A percentile compares a stretch with the other conserved stretches of the same genome.
Evolutionary conservation across 2,113 vertebrate genomes (phyloP).

Genomic region (Epinephelus lanceolatus): DNA sequence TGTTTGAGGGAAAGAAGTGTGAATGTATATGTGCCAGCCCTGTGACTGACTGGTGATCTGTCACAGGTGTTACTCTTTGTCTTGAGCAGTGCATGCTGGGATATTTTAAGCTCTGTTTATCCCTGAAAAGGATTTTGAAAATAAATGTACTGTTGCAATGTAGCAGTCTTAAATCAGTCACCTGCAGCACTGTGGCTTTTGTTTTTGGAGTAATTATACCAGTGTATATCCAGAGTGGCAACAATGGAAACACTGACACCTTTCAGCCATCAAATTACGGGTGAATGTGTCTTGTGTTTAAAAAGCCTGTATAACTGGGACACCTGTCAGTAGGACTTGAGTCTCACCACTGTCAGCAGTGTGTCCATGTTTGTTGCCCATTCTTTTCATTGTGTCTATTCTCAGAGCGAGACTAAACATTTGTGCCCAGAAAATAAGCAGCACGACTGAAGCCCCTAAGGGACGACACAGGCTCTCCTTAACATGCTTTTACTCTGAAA

Average conservation of each 20-base stretch:
- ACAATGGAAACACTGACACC: neutral
- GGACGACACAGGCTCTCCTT: neutral
- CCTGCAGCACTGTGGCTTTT: neutral
- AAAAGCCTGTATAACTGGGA: neutral
- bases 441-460: conserved; percentile 19
- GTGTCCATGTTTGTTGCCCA: neutral
- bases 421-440: conserved; percentile 12
- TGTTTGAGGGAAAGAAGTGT: neutral
- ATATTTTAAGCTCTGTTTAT: neutral
- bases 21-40: neutral
- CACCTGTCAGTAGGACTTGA: neutral
- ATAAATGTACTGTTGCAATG: neutral
- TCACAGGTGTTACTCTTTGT: too few species aligned
- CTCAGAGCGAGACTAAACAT: conserved; percentile 7
- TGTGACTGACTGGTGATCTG: neutral
- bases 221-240: neutral
- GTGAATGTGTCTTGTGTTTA: neutral
- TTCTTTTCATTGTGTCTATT: conserved; percentile 15
- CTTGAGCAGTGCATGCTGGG: conserved; percentile 5
- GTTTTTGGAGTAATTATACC: neutral
- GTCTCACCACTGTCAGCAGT: neutral
- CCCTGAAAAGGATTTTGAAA: neutral
- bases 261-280: neutral
- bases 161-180: neutral
- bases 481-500: conserved; percentile 30